These are phyloP conservation scores for Eupelmus urozonus DNA, from an alignment of 2,888 invertebrate genomes.

Conservation along the genomic window DNA sequence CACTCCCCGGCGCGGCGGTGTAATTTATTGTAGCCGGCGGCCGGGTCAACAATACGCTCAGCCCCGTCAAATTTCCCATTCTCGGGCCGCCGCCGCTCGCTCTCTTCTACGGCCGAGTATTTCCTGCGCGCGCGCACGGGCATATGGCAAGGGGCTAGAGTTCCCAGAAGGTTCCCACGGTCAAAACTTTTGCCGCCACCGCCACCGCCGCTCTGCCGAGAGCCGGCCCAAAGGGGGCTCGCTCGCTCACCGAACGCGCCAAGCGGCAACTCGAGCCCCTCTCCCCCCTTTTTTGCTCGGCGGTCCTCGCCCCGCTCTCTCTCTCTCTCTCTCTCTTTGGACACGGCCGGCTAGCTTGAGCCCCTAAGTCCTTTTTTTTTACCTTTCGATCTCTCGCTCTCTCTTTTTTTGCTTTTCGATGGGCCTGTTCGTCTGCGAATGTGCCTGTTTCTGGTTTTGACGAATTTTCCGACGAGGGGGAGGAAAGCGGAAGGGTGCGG, in stretches of 20 bases:
- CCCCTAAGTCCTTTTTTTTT: slow-evolving; percentile 3
- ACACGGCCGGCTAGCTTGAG: background rate
- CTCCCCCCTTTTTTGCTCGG: slow-evolving; percentile 39
- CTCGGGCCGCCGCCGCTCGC: background rate
- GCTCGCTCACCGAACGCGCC: slow-evolving; percentile 19
- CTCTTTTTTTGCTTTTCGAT: background rate
- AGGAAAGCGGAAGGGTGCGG: too few species aligned
- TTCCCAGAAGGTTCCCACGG: slow-evolving; percentile 77
- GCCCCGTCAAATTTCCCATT: slow-evolving; percentile 4
- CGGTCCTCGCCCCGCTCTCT: background rate
- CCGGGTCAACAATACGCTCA: background rate
- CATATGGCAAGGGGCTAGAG: slow-evolving; percentile 74
- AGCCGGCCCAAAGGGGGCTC: too few species aligned
- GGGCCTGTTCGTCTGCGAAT: background rate
- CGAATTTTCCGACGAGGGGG: too few species aligned
- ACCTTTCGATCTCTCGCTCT: background rate
- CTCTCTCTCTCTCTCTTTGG: background rate
- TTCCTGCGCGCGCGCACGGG: slow-evolving; percentile 69
- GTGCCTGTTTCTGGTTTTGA: background rate
- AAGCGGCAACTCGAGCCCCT: slow-evolving; percentile 42
- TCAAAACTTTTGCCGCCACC: slow-evolving; percentile 73
- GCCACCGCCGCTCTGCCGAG: too few species aligned
- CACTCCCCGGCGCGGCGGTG: background rate
- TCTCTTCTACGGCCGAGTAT: slow-evolving; percentile 67
- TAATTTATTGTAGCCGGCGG: background rate